phyloP scores from a whole-genome alignment of 2,113 vertebrate genomes.

The Centropristis striata region DNA sequence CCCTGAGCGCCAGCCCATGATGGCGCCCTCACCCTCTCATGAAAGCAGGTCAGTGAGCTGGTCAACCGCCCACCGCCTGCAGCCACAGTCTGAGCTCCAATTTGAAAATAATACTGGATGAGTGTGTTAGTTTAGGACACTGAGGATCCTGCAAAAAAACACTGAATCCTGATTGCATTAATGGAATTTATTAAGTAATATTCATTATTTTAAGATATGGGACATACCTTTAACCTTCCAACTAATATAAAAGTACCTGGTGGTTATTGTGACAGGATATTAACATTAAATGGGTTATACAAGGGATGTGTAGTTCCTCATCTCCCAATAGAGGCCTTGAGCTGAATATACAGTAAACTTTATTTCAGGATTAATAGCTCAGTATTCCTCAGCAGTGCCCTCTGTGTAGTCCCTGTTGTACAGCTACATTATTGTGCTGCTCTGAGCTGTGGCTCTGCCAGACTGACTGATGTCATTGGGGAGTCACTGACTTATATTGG shows the following conservation, averaged over 20 bases:
- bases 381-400: slow-evolving; percentile 35
- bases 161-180: not conserved
- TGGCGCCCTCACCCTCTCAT: slow-evolving; percentile 50
- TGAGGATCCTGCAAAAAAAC: not conserved
- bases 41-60: slow-evolving; percentile 88
- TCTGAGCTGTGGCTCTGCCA: slow-evolving; percentile 36
- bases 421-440: slow-evolving; percentile 17
- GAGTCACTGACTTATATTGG: slow-evolving; percentile 55
- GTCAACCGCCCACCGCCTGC: slow-evolving; percentile 2
- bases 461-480: slow-evolving; percentile 55
- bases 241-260: not conserved
- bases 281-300: slow-evolving; percentile 27
- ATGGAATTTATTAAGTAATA: not conserved
- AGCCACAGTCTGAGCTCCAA: slow-evolving; percentile 20
- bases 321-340: not conserved
- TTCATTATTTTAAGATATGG: not conserved
- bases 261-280: slow-evolving; percentile 2
- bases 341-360: slow-evolving; percentile 39
- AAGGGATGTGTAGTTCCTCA: slow-evolving; percentile 10
- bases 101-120: slow-evolving; percentile 21
- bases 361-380: slow-evolving; percentile 47
- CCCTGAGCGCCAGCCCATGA: slow-evolving; percentile 82
- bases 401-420: slow-evolving; percentile 24
- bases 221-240: too few relatives aligned
- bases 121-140: slow-evolving; percentile 11